Evolutionary conservation across 1,140 invertebrate genomes (phyloP).

Genomic region (Drosophila nebulosa): DNA sequence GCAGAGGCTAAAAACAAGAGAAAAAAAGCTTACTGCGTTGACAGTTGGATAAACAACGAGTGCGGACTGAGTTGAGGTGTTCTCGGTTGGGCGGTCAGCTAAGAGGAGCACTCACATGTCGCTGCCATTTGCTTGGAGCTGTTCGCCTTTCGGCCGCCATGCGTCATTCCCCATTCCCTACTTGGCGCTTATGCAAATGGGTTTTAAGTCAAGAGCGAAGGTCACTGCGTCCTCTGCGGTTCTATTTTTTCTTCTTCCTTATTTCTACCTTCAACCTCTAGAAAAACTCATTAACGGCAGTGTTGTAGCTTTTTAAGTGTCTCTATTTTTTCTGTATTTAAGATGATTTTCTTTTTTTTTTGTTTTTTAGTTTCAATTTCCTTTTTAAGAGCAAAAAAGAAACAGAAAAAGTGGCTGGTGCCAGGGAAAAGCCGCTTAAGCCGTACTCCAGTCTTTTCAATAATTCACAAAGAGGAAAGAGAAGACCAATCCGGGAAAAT

Average conservation of each 20-base stretch:
- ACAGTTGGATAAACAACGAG: conserved; percentile 41
- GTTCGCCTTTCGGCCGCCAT: background rate
- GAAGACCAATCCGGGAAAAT: background rate
- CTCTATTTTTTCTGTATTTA: conserved; percentile 34
- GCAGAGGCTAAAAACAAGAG: conserved; percentile 26
- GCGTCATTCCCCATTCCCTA: background rate
- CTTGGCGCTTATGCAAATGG: conserved; percentile 66
- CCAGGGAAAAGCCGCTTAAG: conserved; percentile 60
- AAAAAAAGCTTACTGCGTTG: conserved; percentile 6
- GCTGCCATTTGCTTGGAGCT: conserved; percentile 11
- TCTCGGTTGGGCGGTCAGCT: conserved; percentile 13
- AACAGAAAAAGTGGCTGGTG: background rate
- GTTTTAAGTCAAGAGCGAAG: conserved; percentile 72
- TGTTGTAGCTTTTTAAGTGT: conserved; percentile 52
- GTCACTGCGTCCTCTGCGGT: conserved; percentile 57
- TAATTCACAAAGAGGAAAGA: conserved; percentile 55
- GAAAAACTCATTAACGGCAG: conserved; percentile 67
- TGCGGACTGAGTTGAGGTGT: background rate
- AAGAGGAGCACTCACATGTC: conserved; percentile 25
- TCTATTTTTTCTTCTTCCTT: conserved; percentile 17
- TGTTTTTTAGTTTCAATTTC: conserved; percentile 39
- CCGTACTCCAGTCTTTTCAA: conserved; percentile 64
- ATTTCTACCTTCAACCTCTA: conserved; percentile 19
- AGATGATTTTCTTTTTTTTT: conserved; percentile 32
- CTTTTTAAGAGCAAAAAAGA: conserved; percentile 16